phyloP scores from a whole-genome alignment of 2,113 vertebrate genomes.

The Mesitornis unicolor region DNA sequence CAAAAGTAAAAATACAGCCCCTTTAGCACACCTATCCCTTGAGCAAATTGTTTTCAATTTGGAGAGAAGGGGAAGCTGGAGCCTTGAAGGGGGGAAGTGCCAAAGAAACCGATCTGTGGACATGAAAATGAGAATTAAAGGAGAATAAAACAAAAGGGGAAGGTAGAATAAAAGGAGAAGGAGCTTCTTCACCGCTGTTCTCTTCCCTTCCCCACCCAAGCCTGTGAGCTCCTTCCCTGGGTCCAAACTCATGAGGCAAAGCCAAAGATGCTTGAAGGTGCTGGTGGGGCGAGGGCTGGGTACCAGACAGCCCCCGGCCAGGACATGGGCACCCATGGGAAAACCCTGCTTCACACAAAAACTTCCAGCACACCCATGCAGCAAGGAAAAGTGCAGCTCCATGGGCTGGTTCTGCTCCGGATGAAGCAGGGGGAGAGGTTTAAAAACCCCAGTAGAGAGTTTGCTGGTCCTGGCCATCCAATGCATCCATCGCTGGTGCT shows the following conservation, averaged over 20 bases:
- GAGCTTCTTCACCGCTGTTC: neutral
- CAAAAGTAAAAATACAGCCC: neutral
- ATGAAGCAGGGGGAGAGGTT: neutral
- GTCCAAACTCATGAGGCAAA: neutral
- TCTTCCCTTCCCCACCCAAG: neutral
- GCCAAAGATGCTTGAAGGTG: neutral
- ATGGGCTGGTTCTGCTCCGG: neutral
- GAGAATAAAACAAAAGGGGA: neutral
- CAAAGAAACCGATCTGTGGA: neutral
- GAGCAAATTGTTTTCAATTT: fast-evolving
- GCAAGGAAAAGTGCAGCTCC: neutral
- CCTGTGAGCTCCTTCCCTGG: neutral
- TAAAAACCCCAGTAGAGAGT: neutral
- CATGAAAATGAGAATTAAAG: neutral
- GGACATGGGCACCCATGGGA: fast-evolving
- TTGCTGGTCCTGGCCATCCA: fast-evolving
- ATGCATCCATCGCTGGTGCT: neutral
- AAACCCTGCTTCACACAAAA: neutral
- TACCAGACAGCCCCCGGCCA: neutral
- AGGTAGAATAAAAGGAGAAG: neutral
- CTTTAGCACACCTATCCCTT: neutral
- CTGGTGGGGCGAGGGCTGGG: neutral
- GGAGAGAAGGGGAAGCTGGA: neutral
- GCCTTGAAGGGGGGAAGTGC: neutral
- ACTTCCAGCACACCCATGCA: neutral